Evolutionary conservation across 1,140 invertebrate species (phyloP).

Genomic region (Caenorhabditis inopinata): DNA sequence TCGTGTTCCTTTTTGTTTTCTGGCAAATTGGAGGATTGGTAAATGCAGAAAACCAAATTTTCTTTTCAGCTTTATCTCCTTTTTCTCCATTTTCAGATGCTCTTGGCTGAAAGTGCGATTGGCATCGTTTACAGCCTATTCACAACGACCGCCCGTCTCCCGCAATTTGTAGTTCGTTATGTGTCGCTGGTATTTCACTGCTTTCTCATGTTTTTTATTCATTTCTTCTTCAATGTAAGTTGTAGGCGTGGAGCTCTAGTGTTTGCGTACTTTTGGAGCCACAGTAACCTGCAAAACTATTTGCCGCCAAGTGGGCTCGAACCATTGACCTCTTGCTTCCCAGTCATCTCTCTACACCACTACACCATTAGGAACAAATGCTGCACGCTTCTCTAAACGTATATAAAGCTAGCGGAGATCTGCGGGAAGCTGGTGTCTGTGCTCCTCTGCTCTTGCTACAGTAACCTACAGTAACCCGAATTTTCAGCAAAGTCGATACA

Average conservation of each 20-base stretch:
- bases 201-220: not conserved
- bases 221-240: not conserved
- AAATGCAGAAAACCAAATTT: not conserved
- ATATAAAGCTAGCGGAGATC: too few relatives aligned
- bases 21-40: not conserved
- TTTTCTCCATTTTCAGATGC: not conserved
- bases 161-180: not conserved
- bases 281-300: too few relatives aligned
- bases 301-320: too few relatives aligned
- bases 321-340: too few relatives aligned
- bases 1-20: not conserved
- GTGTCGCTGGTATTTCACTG: not conserved
- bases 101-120: not conserved
- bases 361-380: too few relatives aligned
- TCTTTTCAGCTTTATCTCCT: too few relatives aligned
- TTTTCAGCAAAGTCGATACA: not conserved
- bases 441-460: too few relatives aligned
- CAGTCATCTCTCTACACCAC: too few relatives aligned
- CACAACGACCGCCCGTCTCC: not conserved
- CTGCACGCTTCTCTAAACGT: too few relatives aligned
- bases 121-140: not conserved
- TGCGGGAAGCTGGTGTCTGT: too few relatives aligned
- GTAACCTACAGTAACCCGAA: not conserved
- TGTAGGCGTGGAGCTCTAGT: too few relatives aligned
- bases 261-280: too few relatives aligned